Evolutionary conservation across 35 echinoderm and acorn worm genomes (phyloP).

Genomic region (Patiria miniata): DNA sequence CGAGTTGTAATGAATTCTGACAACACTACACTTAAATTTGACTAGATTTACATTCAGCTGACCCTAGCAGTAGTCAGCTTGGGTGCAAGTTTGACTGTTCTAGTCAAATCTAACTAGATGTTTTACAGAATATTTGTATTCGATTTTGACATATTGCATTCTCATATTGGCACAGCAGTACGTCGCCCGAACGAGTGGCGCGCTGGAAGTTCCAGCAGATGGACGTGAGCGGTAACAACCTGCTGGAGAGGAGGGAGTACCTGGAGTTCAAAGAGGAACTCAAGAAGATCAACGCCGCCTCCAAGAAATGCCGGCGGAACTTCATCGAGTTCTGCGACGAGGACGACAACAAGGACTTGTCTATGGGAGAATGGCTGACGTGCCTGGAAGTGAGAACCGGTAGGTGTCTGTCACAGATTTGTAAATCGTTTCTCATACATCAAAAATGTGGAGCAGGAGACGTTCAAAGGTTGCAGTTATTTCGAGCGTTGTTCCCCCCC

Average conservation of each 20-base stretch:
- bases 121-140: no score
- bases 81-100: no score
- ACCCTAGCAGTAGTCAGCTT: no score
- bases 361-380: constrained; percentile 51
- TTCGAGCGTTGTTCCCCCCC: no score
- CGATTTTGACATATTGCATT: no score
- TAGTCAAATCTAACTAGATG: no score
- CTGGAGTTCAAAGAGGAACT: constrained; percentile 25
- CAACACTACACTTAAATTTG: no score
- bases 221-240: constrained; percentile 39
- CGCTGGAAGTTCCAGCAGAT: constrained; percentile 64
- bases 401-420: neutral
- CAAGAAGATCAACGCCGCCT: constrained; percentile 12
- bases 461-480: no score
- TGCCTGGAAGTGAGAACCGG: constrained; percentile 57
- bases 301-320: constrained; percentile 55
- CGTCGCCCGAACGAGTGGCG: constrained; percentile 21
- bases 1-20: no score
- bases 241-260: constrained; percentile 48
- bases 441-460: neutral
- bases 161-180: neutral
- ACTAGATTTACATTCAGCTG: no score
- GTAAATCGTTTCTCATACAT: neutral
- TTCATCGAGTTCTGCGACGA: constrained; percentile 58
- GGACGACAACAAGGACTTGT: constrained; percentile 29